Evolutionary conservation across 2,797 vertebrate species (phyloP).

Genomic region (Manis crassicaudata): DNA sequence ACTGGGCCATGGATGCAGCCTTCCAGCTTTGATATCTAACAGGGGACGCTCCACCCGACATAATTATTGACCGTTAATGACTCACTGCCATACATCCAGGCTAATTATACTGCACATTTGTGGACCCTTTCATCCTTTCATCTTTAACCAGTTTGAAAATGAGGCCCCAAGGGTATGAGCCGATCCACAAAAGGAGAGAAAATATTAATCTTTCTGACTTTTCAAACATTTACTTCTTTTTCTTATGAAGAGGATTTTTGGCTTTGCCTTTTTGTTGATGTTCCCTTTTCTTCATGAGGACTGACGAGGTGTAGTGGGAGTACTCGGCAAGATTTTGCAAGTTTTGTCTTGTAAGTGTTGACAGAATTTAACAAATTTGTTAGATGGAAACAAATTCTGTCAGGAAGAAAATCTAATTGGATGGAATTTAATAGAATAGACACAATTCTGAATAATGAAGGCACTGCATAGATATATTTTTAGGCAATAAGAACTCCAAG

Average conservation of each 20-base stretch:
- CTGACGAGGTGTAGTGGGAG: neutral
- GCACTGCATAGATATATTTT: neutral
- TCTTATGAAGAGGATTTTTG: neutral
- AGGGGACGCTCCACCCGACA: neutral
- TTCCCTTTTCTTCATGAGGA: slow-evolving; percentile 3
- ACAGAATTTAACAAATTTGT: slow-evolving; percentile 66
- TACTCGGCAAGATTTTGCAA: neutral
- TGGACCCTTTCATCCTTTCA: slow-evolving; percentile 63
- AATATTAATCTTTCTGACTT: slow-evolving; percentile 52
- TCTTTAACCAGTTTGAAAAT: slow-evolving; percentile 75
- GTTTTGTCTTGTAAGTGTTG: slow-evolving; percentile 48
- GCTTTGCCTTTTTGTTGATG: neutral
- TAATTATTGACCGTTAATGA: slow-evolving; percentile 29
- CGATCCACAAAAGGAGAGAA: slow-evolving; percentile 38
- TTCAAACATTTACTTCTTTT: slow-evolving; percentile 9
- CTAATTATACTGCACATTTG: slow-evolving; percentile 50
- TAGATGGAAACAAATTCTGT: neutral
- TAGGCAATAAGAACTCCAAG: neutral
- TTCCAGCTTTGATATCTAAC: neutral
- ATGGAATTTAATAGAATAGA: neutral
- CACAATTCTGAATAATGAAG: slow-evolving; percentile 62
- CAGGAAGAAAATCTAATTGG: slow-evolving; percentile 34
- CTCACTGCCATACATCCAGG: neutral
- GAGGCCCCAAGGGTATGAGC: slow-evolving; percentile 58
- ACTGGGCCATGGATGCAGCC: fast-evolving